These are phyloP conservation scores for Calameuta pallipes DNA, from an alignment of 2,888 invertebrate genomes.

Conservation along the genomic window DNA sequence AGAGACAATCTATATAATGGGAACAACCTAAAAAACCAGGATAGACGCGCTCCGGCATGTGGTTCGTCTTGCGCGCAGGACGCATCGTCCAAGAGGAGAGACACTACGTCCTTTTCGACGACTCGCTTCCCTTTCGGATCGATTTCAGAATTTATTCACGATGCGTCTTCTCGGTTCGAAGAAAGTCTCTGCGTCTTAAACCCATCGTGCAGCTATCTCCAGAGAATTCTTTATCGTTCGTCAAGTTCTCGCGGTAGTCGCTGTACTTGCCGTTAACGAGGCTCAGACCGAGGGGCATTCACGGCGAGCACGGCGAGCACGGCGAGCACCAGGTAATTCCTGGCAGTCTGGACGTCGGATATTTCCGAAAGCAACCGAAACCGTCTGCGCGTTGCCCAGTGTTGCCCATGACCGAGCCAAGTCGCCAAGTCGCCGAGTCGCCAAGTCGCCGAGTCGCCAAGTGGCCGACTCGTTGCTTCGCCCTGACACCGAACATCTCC, in stretches of 20 bases:
- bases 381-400: not conserved
- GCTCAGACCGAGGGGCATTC: constrained; percentile 24
- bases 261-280: not conserved
- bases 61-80: too few species aligned
- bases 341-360: too few species aligned
- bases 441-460: not conserved
- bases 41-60: too few species aligned
- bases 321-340: too few species aligned
- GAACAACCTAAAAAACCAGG: too few species aligned
- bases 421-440: not conserved
- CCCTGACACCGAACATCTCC: not conserved
- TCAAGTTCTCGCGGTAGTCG: not conserved
- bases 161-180: not conserved
- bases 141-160: not conserved
- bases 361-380: not conserved
- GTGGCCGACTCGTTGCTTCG: not conserved
- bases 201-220: too few species aligned
- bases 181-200: not conserved
- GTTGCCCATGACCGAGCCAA: not conserved
- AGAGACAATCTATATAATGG: too few species aligned
- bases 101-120: not conserved
- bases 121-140: not conserved
- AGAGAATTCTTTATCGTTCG: too few species aligned
- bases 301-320: too few species aligned
- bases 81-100: not conserved